These are phyloP conservation scores for Aphelinus certus DNA, from an alignment of 1,140 invertebrate genomes.

Conservation along the genomic window DNA sequence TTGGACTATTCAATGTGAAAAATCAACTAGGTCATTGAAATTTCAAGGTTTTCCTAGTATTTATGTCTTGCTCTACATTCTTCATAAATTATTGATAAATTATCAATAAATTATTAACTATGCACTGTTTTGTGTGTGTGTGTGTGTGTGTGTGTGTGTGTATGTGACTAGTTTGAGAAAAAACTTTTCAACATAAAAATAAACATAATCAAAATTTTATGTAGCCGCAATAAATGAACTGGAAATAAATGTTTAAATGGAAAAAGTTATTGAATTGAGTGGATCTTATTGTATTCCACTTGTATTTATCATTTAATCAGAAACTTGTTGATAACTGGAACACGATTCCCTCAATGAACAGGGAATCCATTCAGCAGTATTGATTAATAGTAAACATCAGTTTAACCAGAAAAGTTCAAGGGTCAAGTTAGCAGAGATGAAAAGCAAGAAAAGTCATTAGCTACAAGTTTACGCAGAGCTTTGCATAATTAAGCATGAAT, in stretches of 20 bases:
- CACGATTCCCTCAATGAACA: constrained; percentile 34
- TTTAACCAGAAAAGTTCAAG: constrained; percentile 37
- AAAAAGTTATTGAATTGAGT: background rate
- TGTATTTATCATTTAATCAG: constrained; percentile 27
- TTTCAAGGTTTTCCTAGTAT: too few species aligned
- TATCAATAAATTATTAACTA: too few species aligned
- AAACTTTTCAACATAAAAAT: background rate
- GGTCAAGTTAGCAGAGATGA: constrained; percentile 25
- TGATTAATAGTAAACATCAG: constrained; percentile 40
- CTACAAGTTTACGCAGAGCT: background rate
- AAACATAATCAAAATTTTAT: background rate
- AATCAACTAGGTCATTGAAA: too few species aligned
- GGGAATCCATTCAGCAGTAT: constrained; percentile 39
- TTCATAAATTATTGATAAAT: too few species aligned
- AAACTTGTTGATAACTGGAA: constrained; percentile 32
- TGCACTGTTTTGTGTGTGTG: too few species aligned
- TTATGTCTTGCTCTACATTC: too few species aligned
- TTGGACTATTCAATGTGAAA: too few species aligned
- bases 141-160: too few species aligned
- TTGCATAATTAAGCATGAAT: background rate
- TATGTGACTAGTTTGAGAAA: too few species aligned
- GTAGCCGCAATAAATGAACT: too few species aligned
- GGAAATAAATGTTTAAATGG: background rate
- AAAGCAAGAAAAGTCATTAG: background rate
- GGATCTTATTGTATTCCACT: constrained; percentile 14